Conservation (phyloP, 2,888 invertebrate species). For the Synergus gifuensis region DNA sequence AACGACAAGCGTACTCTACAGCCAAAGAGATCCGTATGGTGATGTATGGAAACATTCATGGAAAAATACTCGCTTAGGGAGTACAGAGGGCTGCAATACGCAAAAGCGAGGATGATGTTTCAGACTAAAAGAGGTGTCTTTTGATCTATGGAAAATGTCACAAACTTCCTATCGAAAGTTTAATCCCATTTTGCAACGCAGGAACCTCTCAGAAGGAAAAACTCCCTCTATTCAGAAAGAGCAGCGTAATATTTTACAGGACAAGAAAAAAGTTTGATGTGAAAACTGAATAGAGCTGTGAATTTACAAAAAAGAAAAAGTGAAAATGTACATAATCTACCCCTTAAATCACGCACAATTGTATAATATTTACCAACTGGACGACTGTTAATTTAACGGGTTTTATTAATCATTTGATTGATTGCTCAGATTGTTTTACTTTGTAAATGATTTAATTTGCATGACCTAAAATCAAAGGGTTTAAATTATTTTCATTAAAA, state of each 20-base stretch:
- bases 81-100: conserved; percentile 31
- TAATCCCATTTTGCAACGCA: conserved; percentile 6
- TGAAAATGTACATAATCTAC: too few relatives aligned
- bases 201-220: background rate
- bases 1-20: conserved; percentile 32
- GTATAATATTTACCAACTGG: too few relatives aligned
- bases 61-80: conserved; percentile 45
- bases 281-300: too few relatives aligned
- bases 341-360: too few relatives aligned
- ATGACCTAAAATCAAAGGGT: too few relatives aligned
- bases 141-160: conserved; percentile 50
- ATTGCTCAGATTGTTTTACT: too few relatives aligned
- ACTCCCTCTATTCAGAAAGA: background rate
- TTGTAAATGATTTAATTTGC: too few relatives aligned
- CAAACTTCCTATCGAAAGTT: conserved; percentile 45
- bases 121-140: conserved; percentile 47
- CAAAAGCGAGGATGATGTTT: conserved; percentile 12
- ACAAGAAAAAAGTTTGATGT: background rate
- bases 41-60: conserved; percentile 51
- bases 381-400: too few relatives aligned
- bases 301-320: too few relatives aligned
- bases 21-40: conserved; percentile 40
- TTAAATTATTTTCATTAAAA: too few relatives aligned
- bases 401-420: too few relatives aligned
- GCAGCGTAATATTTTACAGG: background rate